These are phyloP conservation scores for Apocheima hispidaria DNA, from an alignment of 2,888 invertebrate genomes.

Conservation along the genomic window DNA sequence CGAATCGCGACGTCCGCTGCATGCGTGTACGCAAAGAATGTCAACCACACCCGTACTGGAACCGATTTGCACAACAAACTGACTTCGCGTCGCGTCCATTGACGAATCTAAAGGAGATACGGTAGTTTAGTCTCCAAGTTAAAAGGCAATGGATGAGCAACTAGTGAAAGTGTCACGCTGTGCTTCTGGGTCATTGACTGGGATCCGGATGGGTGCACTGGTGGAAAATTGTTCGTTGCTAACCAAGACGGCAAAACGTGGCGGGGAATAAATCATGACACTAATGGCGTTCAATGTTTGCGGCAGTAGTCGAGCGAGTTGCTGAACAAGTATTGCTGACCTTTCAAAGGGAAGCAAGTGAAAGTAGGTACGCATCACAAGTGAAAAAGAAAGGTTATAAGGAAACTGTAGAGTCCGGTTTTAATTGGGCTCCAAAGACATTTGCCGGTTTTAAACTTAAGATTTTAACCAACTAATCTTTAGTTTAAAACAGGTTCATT, in stretches of 20 bases:
- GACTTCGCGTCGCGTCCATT: constrained; percentile 12
- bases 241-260: constrained; percentile 20
- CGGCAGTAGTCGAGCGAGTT: constrained; percentile 3
- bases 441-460: background rate
- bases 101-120: constrained; percentile 4
- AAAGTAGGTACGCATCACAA: constrained; percentile 4
- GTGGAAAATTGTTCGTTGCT: constrained; percentile 53
- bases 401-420: background rate
- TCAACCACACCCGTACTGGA: constrained; percentile 25
- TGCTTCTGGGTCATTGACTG: constrained; percentile 59
- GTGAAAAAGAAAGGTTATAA: background rate
- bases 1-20: constrained; percentile 34
- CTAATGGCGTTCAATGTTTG: constrained; percentile 1
- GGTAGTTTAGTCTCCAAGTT: constrained; percentile 2
- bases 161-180: constrained; percentile 53
- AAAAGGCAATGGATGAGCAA: constrained; percentile 36
- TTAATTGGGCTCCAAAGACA: no score
- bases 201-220: constrained; percentile 53
- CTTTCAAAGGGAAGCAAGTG: constrained; percentile 11
- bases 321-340: constrained; percentile 8
- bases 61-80: constrained; percentile 24
- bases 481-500: no score
- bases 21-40: constrained; percentile 33
- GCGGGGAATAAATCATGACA: constrained; percentile 9
- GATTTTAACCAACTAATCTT: no score